Conservation (phyloP, 2,888 invertebrate genomes). For the Rhamnusium bicolor region DNA sequence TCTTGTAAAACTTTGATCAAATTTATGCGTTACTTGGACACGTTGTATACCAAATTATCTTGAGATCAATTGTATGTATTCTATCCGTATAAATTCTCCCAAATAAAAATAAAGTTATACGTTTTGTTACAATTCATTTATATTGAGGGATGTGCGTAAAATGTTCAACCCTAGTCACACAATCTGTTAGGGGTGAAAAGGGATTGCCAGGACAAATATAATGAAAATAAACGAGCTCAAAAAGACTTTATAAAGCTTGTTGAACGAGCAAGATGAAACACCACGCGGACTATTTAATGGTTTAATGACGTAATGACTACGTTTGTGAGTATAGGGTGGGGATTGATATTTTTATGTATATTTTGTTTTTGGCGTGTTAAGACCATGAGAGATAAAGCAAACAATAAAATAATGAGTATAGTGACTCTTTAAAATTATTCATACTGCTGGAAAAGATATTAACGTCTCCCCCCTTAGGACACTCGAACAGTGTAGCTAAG, state of each 20-base stretch:
- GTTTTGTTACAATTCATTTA: conserved; percentile 17
- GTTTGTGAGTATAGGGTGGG: not conserved
- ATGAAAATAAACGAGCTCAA: conserved; percentile 64
- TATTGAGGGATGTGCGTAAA: conserved; percentile 17
- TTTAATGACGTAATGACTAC: conserved; percentile 19
- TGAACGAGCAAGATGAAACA: conserved; percentile 30
- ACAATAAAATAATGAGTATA: no score
- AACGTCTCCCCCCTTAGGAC: no score
- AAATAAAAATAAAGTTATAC: not conserved
- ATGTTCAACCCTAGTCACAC: conserved; percentile 28
- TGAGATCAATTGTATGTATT: no score
- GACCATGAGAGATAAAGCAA: no score
- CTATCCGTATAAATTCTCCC: not conserved
- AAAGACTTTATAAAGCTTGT: conserved; percentile 59
- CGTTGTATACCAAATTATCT: no score
- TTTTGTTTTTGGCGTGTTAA: not conserved
- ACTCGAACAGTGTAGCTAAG: no score
- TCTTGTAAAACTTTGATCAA: no score
- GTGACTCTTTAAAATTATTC: no score
- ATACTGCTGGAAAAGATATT: no score
- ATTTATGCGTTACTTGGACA: no score
- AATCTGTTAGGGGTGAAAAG: conserved; percentile 56
- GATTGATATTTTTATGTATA: not conserved
- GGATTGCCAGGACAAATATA: conserved; percentile 61
- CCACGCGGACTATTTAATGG: conserved; percentile 30